Evolutionary conservation across 2,888 invertebrate species (phyloP), one percentile per base, ranked within the genome.

Genomic region (Acanthosepion pharaonis): DNA sequence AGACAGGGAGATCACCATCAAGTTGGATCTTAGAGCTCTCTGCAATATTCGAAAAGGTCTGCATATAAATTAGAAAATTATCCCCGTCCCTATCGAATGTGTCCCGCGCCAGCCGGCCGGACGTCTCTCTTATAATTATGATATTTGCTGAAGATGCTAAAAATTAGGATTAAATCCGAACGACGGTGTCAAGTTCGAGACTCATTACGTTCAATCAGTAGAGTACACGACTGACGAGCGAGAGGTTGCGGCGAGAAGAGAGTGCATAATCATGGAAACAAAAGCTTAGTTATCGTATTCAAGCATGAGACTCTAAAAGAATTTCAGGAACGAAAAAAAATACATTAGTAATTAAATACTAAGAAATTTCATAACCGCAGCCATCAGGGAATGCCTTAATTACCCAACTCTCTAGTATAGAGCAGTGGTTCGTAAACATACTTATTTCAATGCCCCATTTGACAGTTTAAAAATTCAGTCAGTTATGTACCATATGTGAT

Each of bases 11-110:
- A 59, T 23, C 59, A 59, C 59, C 59, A 78, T 33, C 11, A 33
- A n/a, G n/a, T 18, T 33, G 78, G n/a, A 78, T 78, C 78, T 78
- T 78, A n/a, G n/a, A 5, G 78, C 78, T 78, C n/a, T 6, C 5
- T 33, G 78, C 78, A 78, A 78, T 78, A 15, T 78, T 78, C 78
- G 78, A n/a, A n/a, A 78, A 78, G n/a, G 78, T 78, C 78, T 11
- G 78, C 78, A 78, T 78, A 78, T 78, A 78, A 78, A 78, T 78
- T 78, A 78, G 78, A 78, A 78, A 78, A 78, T 78, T 78, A 78
- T 78, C 78, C 78, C 4, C 33, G n/a, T 11, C 11, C n/a, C n/a
- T 78, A 33, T 78, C 78, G 78, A n/a, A n/a, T 18, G n/a, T 33
- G 78, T 78, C 78, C 78, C 11, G 78, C 78, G 78, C 78, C 78